These are phyloP conservation scores for Falco cherrug DNA, from an alignment of 2,797 vertebrate genomes.

Conservation along the genomic window DNA sequence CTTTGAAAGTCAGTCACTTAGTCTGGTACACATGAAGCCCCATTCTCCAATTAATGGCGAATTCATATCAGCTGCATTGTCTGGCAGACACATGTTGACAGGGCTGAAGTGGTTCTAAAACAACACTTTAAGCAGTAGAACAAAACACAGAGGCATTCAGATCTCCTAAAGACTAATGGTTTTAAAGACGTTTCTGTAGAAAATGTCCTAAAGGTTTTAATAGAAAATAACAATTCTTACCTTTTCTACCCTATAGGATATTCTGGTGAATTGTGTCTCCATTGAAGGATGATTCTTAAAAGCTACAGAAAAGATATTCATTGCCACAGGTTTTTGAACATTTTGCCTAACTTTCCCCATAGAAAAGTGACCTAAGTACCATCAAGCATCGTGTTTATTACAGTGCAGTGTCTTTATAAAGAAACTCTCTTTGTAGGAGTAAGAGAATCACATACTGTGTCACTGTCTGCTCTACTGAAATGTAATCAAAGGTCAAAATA, in stretches of 20 bases:
- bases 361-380: neutral
- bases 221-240: neutral
- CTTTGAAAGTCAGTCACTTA: slow-evolving; percentile 40
- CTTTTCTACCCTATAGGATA: neutral
- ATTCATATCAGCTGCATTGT: slow-evolving; percentile 10
- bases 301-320: neutral
- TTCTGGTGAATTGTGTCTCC: neutral
- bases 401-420: neutral
- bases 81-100: neutral
- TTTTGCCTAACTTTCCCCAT: neutral
- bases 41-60: neutral
- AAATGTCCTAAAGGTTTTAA: neutral
- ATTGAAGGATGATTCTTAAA: neutral
- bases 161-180: neutral
- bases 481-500: neutral
- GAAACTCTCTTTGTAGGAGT: neutral
- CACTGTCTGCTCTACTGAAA: neutral
- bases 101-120: neutral
- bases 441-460: neutral
- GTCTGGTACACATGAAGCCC: neutral
- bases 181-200: neutral
- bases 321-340: neutral
- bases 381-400: neutral
- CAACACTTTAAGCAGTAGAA: neutral
- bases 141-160: neutral